Base-by-base conservation (phyloP, 2,113 vertebrate genomes). In the Brachyistius frenatus region DNA sequence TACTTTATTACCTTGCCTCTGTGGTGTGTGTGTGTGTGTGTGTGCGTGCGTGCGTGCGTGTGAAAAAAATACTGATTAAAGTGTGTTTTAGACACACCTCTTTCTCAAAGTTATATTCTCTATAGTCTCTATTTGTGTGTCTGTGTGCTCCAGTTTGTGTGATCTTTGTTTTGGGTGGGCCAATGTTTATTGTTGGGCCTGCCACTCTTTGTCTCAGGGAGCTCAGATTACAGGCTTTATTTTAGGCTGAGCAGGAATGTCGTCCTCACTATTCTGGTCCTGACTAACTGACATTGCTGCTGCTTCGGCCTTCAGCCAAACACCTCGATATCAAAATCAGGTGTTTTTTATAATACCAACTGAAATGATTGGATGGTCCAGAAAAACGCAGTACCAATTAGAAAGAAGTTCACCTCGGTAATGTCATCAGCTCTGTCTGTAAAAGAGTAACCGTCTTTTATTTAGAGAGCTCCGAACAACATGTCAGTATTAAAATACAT, bases 181-280 rank as follows among this genome's bases (percentile, higher is more conserved):
- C 75, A 30, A 16, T 91, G 90, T 91, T 89, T 93, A 92, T 93
- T 93, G 87, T 93, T 85, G 78, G 79, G 76, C 76, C 88, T 87
- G 80, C 79, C 70, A 61, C 78, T 84, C 81, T 87, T 90, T 87
- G 80, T 93, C 81, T 91, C 73, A 68, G 86, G 74, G 76, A 89
- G 91, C 92, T 94, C 93, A 81, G 82, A 91, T 94, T 94, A 88
- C 93, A 93, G 89, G 83, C 81, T 92, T 94, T 93, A 94, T 94
- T 94, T 92, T 84, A 91, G 89, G 87, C 91, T 39, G 71, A 86
- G 84, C 78, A 91, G 92, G 91, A 94, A 95, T 94, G 90, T 91
- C 89, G 80, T 84, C 64, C 68, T 87, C 78, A 85, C 89, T 95
- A 91, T 94, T 94, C 88, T 92, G 83, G 87, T 88, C 77, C 77